A percentile compares a stretch with the other conserved stretches of the same genome.
Conservation (phyloP, 1,140 invertebrate species). For the Aphelenchoides avenae region DNA sequence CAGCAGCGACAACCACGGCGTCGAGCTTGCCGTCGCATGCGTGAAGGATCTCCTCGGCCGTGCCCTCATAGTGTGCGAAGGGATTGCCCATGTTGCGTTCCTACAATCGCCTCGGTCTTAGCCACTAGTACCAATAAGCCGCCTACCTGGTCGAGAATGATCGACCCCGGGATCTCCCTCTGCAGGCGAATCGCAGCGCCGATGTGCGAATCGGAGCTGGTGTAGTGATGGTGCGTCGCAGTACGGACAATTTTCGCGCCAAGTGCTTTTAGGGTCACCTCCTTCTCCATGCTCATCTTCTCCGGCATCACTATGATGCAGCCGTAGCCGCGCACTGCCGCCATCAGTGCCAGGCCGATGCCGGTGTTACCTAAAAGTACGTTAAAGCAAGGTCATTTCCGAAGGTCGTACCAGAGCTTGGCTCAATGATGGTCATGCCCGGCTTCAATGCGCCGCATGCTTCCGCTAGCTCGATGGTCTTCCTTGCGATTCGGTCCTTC, state of each 20-base stretch:
- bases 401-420: conserved; percentile 76
- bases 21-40: too few species aligned
- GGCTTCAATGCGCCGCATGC: conserved; percentile 75
- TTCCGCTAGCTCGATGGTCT: conserved; percentile 93
- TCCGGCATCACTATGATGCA: conserved; percentile 1
- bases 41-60: conserved; percentile 4
- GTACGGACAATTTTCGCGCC: background rate
- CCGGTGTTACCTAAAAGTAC: conserved; percentile 7
- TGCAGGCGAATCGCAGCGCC: background rate
- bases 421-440: conserved; percentile 87
- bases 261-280: conserved; percentile 1
- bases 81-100: conserved; percentile 1
- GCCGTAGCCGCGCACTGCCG: background rate
- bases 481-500: conserved; percentile 86
- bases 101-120: background rate
- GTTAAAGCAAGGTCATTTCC: too few species aligned
- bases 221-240: background rate
- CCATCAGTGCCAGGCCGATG: background rate
- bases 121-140: background rate
- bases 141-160: conserved; percentile 2
- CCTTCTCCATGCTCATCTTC: background rate
- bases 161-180: background rate
- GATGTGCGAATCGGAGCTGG: background rate
- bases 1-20: conserved; percentile 74
- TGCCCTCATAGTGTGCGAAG: background rate